Evolutionary conservation across 2,113 vertebrate species (phyloP).

Genomic region (Xenotilapia leptura): DNA sequence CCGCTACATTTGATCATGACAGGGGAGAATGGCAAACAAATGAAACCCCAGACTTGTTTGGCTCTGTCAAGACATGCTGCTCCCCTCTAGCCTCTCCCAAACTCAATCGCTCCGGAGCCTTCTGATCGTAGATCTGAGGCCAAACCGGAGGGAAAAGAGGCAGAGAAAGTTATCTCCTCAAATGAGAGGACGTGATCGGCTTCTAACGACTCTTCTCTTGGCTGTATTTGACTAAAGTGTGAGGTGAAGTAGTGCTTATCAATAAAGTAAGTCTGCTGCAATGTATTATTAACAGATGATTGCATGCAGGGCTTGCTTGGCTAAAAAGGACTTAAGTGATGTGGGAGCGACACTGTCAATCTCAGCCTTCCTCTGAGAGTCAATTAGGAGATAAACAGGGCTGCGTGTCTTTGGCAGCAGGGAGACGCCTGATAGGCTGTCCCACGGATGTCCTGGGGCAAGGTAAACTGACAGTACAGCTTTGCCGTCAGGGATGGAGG

Average conservation of each 20-base stretch:
- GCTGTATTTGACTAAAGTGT: conserved; percentile 34
- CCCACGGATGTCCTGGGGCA: conserved; percentile 77
- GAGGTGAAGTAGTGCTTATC: conserved; percentile 55
- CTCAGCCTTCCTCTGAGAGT: conserved; percentile 77
- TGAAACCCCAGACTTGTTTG: conserved; percentile 20
- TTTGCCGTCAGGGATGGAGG: conserved; percentile 61
- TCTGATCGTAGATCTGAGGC: conserved; percentile 29
- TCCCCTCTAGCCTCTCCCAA: conserved; percentile 8
- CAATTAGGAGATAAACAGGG: conserved; percentile 84
- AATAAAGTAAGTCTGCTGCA: conserved; percentile 52
- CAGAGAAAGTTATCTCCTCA: conserved; percentile 41
- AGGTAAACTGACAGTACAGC: conserved; percentile 70
- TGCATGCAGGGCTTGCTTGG: conserved; percentile 45
- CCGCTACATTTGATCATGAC: conserved; percentile 27
- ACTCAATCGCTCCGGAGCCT: background rate
- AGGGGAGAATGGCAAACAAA: conserved; percentile 20
- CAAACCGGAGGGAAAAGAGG: conserved; percentile 1
- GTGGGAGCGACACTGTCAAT: conserved; percentile 69
- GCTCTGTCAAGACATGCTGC: conserved; percentile 20
- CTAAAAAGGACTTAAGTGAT: conserved; percentile 67
- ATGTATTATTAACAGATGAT: conserved; percentile 72
- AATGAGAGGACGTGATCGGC: conserved; percentile 35
- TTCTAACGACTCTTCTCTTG: conserved; percentile 12
- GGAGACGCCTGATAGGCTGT: conserved; percentile 67
- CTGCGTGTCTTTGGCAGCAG: conserved; percentile 62